Evolutionary conservation across 2,797 vertebrate species (phyloP).

Genomic region (Leuciscus waleckii): DNA sequence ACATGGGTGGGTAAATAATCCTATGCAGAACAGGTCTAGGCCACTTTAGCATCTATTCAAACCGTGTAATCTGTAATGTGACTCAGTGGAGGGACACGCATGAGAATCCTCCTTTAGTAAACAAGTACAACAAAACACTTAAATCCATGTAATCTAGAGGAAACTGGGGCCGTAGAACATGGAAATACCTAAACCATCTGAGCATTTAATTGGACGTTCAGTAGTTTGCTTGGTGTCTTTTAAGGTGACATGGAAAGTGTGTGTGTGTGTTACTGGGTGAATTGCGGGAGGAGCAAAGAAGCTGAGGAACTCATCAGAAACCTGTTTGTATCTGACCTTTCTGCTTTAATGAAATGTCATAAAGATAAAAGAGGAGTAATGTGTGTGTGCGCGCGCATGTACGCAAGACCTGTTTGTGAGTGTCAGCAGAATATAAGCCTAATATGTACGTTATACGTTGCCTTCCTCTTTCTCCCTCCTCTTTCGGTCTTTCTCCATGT

Average conservation of each 20-base stretch:
- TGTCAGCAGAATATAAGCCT: constrained; percentile 35
- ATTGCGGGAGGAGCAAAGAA: constrained; percentile 28
- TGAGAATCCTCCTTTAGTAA: constrained; percentile 40
- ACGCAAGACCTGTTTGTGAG: constrained; percentile 49
- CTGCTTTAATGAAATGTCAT: constrained; percentile 72
- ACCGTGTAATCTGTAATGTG: constrained; percentile 38
- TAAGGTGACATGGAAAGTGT: constrained; percentile 13
- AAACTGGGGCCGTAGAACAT: not conserved
- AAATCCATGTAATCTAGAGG: constrained; percentile 22
- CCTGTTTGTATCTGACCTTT: constrained; percentile 73
- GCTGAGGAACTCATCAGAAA: constrained; percentile 53
- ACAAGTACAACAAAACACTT: constrained; percentile 17
- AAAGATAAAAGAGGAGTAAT: constrained; percentile 71
- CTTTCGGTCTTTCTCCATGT: constrained; percentile 54
- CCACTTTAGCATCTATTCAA: constrained; percentile 44
- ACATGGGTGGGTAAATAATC: constrained; percentile 50
- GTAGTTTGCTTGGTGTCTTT: constrained; percentile 16
- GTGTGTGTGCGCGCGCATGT: constrained; percentile 37
- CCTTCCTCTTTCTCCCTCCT: constrained; percentile 17
- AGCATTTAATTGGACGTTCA: not conserved
- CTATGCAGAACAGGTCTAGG: constrained; percentile 23
- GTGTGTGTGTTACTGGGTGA: constrained; percentile 22
- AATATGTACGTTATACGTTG: constrained; percentile 31
- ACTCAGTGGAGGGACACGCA: constrained; percentile 19
- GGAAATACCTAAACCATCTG: constrained; percentile 2